phyloP scores from a whole-genome alignment of 1,140 invertebrate species.

The Aleiodes sp. region DNA sequence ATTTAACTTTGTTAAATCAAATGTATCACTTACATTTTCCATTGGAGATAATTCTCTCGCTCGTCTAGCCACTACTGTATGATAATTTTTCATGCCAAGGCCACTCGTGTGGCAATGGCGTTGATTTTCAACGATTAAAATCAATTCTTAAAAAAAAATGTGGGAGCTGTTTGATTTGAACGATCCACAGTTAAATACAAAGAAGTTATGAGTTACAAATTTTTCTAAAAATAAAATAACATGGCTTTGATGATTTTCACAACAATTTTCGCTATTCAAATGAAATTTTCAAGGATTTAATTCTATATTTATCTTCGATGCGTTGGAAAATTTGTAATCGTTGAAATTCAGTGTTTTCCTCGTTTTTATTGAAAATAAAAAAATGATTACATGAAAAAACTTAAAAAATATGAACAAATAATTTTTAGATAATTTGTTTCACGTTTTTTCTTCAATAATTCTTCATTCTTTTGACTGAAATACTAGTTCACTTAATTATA shows the following conservation, averaged over 20 bases:
- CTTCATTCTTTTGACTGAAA: too few species aligned
- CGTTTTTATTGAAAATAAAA: conserved; percentile 17
- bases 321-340: not conserved
- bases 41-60: not conserved
- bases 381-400: conserved; percentile 14
- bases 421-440: not conserved
- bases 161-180: not conserved
- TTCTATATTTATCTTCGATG: too few species aligned
- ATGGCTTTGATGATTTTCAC: not conserved
- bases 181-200: not conserved
- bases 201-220: too few species aligned
- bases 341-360: not conserved
- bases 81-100: conserved; percentile 6
- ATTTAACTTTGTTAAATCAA: not conserved
- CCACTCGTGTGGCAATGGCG: not conserved
- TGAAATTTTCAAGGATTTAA: too few species aligned
- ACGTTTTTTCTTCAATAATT: too few species aligned
- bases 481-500: conserved; percentile 10
- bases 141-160: not conserved
- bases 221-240: too few species aligned
- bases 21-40: not conserved
- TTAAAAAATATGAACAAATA: not conserved
- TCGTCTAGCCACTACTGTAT: not conserved
- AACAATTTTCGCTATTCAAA: too few species aligned
- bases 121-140: conserved; percentile 1